These are phyloP conservation scores for Gymnogyps californianus DNA, from an alignment of 2,113 vertebrate genomes.

Conservation along the genomic window DNA sequence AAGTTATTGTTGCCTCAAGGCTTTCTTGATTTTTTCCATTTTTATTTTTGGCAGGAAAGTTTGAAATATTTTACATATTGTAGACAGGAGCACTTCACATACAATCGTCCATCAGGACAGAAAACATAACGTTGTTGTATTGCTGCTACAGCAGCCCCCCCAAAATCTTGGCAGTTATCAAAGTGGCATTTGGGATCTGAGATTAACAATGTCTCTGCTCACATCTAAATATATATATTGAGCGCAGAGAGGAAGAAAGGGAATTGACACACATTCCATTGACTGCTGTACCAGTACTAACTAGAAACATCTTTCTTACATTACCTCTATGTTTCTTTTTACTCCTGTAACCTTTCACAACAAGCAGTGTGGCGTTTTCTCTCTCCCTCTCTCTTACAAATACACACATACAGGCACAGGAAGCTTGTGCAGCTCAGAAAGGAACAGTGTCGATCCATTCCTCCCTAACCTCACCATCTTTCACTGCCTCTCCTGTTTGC, in stretches of 20 bases:
- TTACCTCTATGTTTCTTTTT: neutral
- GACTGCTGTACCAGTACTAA: slow-evolving; percentile 10
- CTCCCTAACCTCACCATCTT: neutral
- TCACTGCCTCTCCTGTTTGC: neutral
- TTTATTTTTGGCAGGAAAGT: slow-evolving; percentile 50
- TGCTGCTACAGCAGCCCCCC: slow-evolving; percentile 26
- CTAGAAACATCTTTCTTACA: neutral
- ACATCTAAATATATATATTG: slow-evolving; percentile 43
- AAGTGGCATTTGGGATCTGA: slow-evolving; percentile 42
- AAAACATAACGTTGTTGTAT: slow-evolving; percentile 32
- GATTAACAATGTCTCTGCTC: slow-evolving; percentile 53
- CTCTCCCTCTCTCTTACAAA: neutral
- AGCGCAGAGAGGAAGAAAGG: neutral
- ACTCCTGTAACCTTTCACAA: neutral
- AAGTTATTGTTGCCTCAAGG: slow-evolving; percentile 43
- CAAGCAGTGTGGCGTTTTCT: neutral
- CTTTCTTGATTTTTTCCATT: slow-evolving; percentile 37
- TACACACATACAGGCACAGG: neutral
- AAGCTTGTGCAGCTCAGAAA: neutral
- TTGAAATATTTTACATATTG: slow-evolving; percentile 52
- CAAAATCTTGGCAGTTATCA: neutral
- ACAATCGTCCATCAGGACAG: slow-evolving; percentile 45
- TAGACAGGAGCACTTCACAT: slow-evolving; percentile 49
- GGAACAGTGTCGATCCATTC: neutral
- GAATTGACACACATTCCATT: slow-evolving; percentile 46